Evolutionary conservation across 92 coral and sea anemone species (phyloP).

Genomic region (Blastomussa wellsi): DNA sequence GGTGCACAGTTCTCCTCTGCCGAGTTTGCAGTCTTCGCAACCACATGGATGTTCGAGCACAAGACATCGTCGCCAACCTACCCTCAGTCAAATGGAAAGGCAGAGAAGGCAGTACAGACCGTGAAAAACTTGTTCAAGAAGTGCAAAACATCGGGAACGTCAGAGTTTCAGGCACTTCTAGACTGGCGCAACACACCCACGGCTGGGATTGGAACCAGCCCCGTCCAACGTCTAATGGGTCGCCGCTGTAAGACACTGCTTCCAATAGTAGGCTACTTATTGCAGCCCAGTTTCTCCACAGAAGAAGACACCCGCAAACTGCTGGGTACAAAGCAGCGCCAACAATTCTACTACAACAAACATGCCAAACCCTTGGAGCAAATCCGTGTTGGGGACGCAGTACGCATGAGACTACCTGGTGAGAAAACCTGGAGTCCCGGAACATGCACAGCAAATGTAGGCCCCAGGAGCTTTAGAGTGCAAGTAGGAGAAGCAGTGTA

Average conservation of each 20-base stretch:
- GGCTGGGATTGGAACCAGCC: conserved; percentile 38
- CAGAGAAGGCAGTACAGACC: conserved; percentile 44
- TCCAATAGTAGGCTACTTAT: conserved; percentile 35
- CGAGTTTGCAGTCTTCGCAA: conserved; percentile 40
- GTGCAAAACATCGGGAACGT: conserved; percentile 43
- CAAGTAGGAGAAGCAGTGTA: background rate
- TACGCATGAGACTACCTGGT: background rate
- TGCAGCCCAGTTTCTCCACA: conserved; percentile 20
- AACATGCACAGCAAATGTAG: conserved; percentile 15
- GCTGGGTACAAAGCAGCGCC: conserved; percentile 37
- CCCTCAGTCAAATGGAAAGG: conserved; percentile 49
- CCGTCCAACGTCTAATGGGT: conserved; percentile 48
- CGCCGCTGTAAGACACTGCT: conserved; percentile 45
- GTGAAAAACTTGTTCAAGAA: conserved; percentile 41
- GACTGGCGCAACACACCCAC: conserved; percentile 53
- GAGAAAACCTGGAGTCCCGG: background rate
- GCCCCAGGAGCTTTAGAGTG: conserved; percentile 20
- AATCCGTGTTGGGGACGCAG: conserved; percentile 24
- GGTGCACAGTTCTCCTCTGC: conserved; percentile 47
- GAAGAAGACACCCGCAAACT: conserved; percentile 40
- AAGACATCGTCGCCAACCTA: conserved; percentile 38
- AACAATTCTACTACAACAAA: conserved; percentile 31
- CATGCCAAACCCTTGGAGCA: background rate
- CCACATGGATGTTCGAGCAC: conserved; percentile 32
- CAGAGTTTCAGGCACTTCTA: conserved; percentile 33